Evolutionary conservation across 2,888 invertebrate genomes (phyloP), one percentile per base, ranked within the genome.

Genomic region (Campopleginae sp.): DNA sequence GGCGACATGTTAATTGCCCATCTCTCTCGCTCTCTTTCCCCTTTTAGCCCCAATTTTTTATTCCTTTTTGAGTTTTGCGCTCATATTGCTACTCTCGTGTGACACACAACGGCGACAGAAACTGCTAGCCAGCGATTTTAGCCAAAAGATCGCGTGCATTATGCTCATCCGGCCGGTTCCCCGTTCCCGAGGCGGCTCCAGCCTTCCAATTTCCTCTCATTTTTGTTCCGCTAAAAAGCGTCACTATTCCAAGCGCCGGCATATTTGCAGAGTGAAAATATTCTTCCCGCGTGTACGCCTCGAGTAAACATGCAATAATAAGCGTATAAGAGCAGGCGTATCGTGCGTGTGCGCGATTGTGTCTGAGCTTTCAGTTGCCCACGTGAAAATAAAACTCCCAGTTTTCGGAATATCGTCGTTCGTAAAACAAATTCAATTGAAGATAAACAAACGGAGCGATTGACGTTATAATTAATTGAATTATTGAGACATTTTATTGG

Each of bases 1-100:
- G 71, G 79, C 38, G 54, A 42, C 58, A 68, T 58, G 78, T 79
- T 79, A 71, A 79, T 79, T 79, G 79, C 79, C 61, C 33, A 8
- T 61, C 74, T 74, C 27, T 27, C 74, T 42, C 63, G 6, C 42
- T 14, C 19, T 44, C 46, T 23, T 19, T 27, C 58, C 38, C 19
- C 54, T 42, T n/a, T 42, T 54, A 58, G 1, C 58, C 4, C 23
- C 1, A 17, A 2, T 23, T n/a, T 71, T 61, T 33, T 38, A n/a
- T 58, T 72, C 17, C 33, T 31, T 75, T 31, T 12, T 17, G 27
- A 58, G 48, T 51, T 42, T 48, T 51, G 23, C 44, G n/a, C 44
- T 23, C 51, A 71, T 31, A 44, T 58, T 74, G 38, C 61, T 27
- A 14, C 58, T 58, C 27, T 58, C 58, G 14, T 58, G 58, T 27